Percentiles rank a stretch among this genome's conserved stretches.
These are phyloP conservation scores for Linnaemya tessellans DNA, from an alignment of 2,888 invertebrate genomes.

Conservation along the genomic window DNA sequence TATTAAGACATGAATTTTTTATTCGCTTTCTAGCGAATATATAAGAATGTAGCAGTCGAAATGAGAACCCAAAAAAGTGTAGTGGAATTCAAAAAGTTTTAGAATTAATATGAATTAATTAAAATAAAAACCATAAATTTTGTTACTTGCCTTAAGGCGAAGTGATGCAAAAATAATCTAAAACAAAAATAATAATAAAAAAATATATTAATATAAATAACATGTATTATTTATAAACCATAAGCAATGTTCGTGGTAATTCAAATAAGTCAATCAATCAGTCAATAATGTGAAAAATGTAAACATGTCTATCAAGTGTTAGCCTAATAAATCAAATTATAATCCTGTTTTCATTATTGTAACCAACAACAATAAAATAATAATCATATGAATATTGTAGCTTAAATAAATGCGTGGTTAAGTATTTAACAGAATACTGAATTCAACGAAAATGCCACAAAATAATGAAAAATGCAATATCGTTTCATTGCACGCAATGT, in stretches of 20 bases:
- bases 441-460: background rate
- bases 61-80: too few relatives aligned
- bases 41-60: too few relatives aligned
- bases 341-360: background rate
- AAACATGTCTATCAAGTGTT: background rate
- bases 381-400: background rate
- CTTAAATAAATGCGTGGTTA: background rate
- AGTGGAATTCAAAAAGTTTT: too few relatives aligned
- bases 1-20: too few relatives aligned
- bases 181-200: background rate
- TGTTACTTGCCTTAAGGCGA: too few relatives aligned
- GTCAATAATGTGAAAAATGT: background rate
- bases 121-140: too few relatives aligned
- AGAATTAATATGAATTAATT: too few relatives aligned
- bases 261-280: background rate
- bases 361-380: background rate
- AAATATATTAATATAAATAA: background rate
- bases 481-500: background rate
- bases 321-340: background rate
- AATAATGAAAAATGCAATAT: background rate
- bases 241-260: background rate
- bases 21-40: too few relatives aligned
- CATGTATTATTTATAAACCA: too few relatives aligned
- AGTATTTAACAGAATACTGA: background rate
- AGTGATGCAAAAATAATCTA: background rate